A percentile compares a stretch with the other conserved stretches of the same genome.
Evolutionary conservation across 2,113 vertebrate genomes (phyloP).

Genomic region (Pyxicephalus adspersus): DNA sequence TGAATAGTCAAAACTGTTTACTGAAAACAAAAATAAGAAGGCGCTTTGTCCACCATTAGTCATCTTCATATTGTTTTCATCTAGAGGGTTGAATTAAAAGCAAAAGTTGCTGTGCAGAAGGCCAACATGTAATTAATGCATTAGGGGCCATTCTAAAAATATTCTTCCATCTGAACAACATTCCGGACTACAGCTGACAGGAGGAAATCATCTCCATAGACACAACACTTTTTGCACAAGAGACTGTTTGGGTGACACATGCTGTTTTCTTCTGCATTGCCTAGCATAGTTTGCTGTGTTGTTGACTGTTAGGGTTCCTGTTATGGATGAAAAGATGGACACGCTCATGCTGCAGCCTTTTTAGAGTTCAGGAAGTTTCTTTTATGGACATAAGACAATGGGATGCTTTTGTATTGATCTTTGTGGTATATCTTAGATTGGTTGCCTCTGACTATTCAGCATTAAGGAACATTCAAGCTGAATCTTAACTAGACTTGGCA

Average conservation of each 20-base stretch:
- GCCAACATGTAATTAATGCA: constrained; percentile 28
- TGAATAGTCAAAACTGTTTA: constrained; percentile 21
- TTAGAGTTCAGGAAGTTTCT: too few species aligned
- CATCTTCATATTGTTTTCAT: constrained; percentile 34
- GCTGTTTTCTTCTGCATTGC: constrained; percentile 3
- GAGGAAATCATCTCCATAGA: constrained; percentile 18
- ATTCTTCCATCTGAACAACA: constrained; percentile 34
- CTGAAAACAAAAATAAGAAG: constrained; percentile 19
- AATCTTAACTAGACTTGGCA: too few species aligned
- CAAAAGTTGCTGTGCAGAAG: constrained; percentile 22
- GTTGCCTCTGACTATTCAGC: too few species aligned
- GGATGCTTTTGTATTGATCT: too few species aligned
- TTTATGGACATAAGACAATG: too few species aligned
- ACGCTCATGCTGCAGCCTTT: neutral
- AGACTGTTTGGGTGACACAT: constrained; percentile 35
- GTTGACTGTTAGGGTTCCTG: neutral
- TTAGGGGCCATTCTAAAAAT: constrained; percentile 43
- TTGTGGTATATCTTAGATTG: too few species aligned
- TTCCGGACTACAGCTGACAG: constrained; percentile 35
- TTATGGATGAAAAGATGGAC: neutral
- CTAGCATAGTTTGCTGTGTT: neutral
- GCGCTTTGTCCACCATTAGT: neutral
- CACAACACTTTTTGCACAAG: constrained; percentile 27
- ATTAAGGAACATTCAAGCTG: too few species aligned
- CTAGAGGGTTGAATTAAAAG: constrained; percentile 8